phyloP scores from a whole-genome alignment of 2,113 vertebrate genomes.

The Puffinus mauretanicus region DNA sequence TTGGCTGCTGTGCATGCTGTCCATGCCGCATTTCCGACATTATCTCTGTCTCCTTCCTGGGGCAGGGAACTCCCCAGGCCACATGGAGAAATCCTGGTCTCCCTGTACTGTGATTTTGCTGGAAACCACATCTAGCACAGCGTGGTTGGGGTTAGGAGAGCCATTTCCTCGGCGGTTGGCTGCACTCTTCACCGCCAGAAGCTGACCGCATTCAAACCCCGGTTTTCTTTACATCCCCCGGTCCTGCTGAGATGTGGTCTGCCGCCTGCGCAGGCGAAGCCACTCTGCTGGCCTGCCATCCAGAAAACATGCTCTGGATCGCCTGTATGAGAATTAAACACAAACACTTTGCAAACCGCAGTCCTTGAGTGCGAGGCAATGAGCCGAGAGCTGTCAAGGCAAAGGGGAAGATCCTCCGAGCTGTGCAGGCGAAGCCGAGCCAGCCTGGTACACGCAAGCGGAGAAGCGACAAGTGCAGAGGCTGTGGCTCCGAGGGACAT shows the following conservation, averaged over 20 bases:
- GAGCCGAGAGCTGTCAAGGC: background rate
- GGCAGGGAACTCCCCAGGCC: background rate
- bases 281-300: background rate
- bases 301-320: background rate
- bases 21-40: rapidly evolving
- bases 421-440: rapidly evolving
- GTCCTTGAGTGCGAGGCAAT: rapidly evolving
- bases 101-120: background rate
- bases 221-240: background rate
- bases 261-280: rapidly evolving
- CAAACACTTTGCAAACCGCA: background rate
- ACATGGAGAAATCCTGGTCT: background rate
- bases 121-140: background rate
- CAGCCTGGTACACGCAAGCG: rapidly evolving
- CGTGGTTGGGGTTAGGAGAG: background rate
- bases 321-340: background rate
- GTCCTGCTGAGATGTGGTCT: slow-evolving; percentile 20
- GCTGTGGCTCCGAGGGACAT: background rate
- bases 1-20: background rate
- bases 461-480: background rate
- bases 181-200: background rate
- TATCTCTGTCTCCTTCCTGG: background rate
- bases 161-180: rapidly evolving
- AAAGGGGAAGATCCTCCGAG: background rate
- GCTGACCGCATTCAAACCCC: background rate